Conservation (phyloP, 2,797 vertebrate species). For the Tokudaia muenninki region DNA sequence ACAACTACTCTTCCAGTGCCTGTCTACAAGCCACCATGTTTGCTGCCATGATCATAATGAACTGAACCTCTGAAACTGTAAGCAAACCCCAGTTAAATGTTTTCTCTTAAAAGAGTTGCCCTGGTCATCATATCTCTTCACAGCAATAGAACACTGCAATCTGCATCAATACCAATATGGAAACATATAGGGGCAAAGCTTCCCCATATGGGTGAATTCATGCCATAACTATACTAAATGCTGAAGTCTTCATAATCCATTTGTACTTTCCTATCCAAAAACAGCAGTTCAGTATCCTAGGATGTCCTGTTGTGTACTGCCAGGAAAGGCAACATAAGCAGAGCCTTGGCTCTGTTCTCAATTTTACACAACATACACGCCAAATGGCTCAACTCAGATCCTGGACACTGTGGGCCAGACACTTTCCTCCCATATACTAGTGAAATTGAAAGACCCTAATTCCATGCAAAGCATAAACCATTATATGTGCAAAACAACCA, state of each 20-base stretch:
- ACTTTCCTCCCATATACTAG: background rate
- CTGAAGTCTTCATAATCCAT: background rate
- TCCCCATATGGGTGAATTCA: slow-evolving; percentile 27
- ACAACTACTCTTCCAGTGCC: background rate
- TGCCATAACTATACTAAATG: slow-evolving; percentile 3
- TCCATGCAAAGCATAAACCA: background rate
- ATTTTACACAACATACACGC: background rate
- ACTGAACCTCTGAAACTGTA: background rate
- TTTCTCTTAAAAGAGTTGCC: background rate
- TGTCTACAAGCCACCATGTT: background rate
- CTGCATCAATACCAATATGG: background rate
- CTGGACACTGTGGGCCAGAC: background rate
- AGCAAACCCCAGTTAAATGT: background rate
- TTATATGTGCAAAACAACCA: background rate
- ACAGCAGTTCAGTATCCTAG: background rate
- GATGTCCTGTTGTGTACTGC: background rate
- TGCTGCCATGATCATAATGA: background rate
- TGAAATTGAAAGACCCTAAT: background rate
- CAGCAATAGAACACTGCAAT: background rate
- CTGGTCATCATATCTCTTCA: background rate
- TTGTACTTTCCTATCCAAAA: slow-evolving; percentile 58
- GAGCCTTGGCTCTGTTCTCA: background rate
- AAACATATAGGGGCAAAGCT: background rate
- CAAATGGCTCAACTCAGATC: background rate
- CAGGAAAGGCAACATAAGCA: background rate